Evolutionary conservation across 92 coral and sea anemone genomes (phyloP).

Genomic region (Parazoanthus swiftii): DNA sequence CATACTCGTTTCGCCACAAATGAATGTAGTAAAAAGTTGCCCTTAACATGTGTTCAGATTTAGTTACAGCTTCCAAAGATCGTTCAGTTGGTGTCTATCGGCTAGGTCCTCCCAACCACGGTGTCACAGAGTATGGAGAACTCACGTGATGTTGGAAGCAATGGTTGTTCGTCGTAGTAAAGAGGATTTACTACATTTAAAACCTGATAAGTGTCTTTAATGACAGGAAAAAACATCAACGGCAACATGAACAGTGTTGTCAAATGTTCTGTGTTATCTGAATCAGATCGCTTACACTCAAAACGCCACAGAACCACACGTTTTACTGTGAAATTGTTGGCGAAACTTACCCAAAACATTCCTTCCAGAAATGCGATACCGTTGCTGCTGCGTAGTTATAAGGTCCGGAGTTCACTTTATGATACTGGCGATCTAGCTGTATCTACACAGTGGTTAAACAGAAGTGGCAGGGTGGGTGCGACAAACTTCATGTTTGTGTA

Average conservation of each 20-base stretch:
- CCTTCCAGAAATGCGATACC: neutral
- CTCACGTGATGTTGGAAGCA: constrained; percentile 47
- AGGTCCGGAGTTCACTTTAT: neutral
- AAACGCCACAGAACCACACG: neutral
- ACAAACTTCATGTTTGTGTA: neutral
- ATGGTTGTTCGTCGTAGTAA: neutral
- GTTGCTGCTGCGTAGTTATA: neutral
- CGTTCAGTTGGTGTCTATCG: constrained; percentile 83
- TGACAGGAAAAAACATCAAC: neutral
- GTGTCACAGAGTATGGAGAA: constrained; percentile 82
- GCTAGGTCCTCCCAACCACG: constrained; percentile 88
- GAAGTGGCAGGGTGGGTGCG: neutral
- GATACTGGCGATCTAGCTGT: neutral
- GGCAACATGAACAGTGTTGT: neutral
- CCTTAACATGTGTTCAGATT: constrained; percentile 39
- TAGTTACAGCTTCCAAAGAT: constrained; percentile 88
- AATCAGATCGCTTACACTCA: neutral
- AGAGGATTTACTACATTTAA: neutral
- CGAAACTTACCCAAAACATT: neutral
- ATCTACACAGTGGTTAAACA: neutral
- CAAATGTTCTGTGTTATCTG: neutral
- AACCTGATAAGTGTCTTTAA: constrained; percentile 14
- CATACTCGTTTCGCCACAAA: neutral
- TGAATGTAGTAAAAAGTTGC: neutral
- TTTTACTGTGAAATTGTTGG: neutral